Evolutionary conservation across 2,113 vertebrate species (phyloP).

Genomic region (Eubucco bourcierii): DNA sequence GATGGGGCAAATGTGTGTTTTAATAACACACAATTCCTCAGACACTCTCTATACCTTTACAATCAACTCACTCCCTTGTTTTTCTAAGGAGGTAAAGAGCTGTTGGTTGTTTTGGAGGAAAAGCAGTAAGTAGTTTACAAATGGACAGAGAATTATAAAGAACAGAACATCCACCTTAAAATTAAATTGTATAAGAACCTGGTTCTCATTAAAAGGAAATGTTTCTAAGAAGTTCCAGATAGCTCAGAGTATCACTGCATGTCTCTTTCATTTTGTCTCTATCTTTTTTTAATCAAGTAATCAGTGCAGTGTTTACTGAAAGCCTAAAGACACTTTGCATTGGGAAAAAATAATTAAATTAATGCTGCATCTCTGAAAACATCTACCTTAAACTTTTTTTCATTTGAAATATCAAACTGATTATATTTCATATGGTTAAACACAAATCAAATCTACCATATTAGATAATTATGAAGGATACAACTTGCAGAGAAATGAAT

Average conservation of each 20-base stretch:
- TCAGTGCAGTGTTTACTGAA: constrained; percentile 30
- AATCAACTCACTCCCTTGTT: background rate
- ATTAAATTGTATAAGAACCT: constrained; percentile 52
- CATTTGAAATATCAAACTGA: constrained; percentile 19
- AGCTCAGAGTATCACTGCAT: background rate
- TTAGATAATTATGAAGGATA: background rate
- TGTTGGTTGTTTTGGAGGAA: background rate
- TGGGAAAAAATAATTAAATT: constrained; percentile 22
- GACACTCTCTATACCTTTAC: background rate
- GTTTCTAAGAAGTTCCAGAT: constrained; percentile 50
- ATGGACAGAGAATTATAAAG: constrained; percentile 14
- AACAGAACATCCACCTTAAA: constrained; percentile 54
- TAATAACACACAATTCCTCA: background rate
- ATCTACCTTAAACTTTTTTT: constrained; percentile 21
- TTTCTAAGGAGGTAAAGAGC: background rate
- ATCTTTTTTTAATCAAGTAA: constrained; percentile 32
- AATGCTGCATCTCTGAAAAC: constrained; percentile 9
- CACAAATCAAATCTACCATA: background rate
- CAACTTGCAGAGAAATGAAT: background rate
- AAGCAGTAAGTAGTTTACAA: constrained; percentile 32
- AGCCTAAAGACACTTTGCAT: constrained; percentile 19
- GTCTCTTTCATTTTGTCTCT: constrained; percentile 46
- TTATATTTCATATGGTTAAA: constrained; percentile 19
- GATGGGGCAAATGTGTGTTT: background rate
- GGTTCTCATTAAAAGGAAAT: constrained; percentile 49